Evolutionary conservation across 2,888 invertebrate genomes (phyloP), one percentile per base, ranked within the genome.

Genomic region (Aethes cnicana): DNA sequence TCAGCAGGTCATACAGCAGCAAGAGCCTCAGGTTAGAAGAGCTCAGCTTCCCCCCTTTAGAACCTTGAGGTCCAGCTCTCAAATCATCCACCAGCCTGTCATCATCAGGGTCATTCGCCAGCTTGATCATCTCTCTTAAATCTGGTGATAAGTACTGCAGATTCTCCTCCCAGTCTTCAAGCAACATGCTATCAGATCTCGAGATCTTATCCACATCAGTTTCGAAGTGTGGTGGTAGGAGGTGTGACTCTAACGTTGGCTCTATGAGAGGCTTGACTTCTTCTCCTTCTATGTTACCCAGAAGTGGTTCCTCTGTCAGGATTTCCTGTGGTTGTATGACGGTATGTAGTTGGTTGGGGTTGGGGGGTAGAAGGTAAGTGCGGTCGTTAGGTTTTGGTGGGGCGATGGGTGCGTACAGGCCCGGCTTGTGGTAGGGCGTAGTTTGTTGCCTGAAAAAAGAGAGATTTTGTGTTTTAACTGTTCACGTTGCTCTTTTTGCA

Each of bases 1-100:
- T 93, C 39, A 94, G 64, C 3, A 91, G 82, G 60, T 94, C 94
- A 66, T 94, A 94, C 20, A 94, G 69, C 14, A 91, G 76, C 52
- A 93, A 69, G 39, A 94, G 73, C 36, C 92, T 89, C 41, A 93
- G 81, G 53, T 93, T 92, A 0, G 93, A 91, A 1, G 84, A 80
- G 0, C 91, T 92, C 1, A 92, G 81, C 35, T 92, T 92, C 0
- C 87, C 78, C 63, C 86, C 78, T 64, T 90, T 91, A n/a, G 86
- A 80, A 0, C 87, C 74, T 63, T 78, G 59, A 1, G 68, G 72
- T 54, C 75, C 69, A 43, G 81, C 68, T 64, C 79, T 66, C 57
- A 84, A 47, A 6, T 79, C 72, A 39, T 87, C 84, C 36, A 87
- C 72, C 46, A 86, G 47, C 44, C 78, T 71, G 18, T 81, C 82